A percentile compares a stretch with the other conserved stretches of the same genome.
Evolutionary conservation across 2,113 vertebrate genomes (phyloP).

Genomic region (Cebidichthys violaceus): DNA sequence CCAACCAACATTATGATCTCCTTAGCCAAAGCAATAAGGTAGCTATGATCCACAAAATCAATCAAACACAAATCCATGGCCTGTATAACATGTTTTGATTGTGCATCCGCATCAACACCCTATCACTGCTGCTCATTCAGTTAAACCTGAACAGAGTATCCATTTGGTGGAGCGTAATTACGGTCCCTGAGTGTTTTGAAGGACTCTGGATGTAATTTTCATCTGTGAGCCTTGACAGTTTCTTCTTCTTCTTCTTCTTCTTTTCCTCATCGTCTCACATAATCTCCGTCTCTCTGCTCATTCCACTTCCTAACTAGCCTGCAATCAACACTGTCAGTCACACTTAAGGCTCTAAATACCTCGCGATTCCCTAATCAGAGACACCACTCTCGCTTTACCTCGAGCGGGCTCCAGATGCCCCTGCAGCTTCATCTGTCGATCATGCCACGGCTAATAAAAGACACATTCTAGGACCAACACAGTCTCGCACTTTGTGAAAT

Average conservation of each 20-base stretch:
- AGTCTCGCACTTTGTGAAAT: too few species aligned
- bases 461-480: conserved; percentile 2
- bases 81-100: conserved; percentile 26
- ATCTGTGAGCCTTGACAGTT: conserved; percentile 31
- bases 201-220: conserved; percentile 49
- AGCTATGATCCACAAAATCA: neutral
- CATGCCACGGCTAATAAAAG: conserved; percentile 32
- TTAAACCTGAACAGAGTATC: conserved; percentile 26
- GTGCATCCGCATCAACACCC: conserved; percentile 15
- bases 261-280: conserved; percentile 43
- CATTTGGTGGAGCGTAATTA: conserved; percentile 37
- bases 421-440: conserved; percentile 59
- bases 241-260: conserved; percentile 20
- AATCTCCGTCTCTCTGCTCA: conserved; percentile 59
- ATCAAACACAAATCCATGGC: conserved; percentile 14
- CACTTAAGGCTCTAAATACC: conserved; percentile 71
- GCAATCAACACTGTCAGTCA: conserved; percentile 77
- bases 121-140: conserved; percentile 15
- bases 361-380: conserved; percentile 65
- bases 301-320: conserved; percentile 58
- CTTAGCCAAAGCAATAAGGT: neutral
- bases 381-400: conserved; percentile 47
- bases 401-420: conserved; percentile 24
- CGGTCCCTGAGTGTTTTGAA: conserved; percentile 7
- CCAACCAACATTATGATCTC: too few species aligned